A percentile compares a stretch with the other conserved stretches of the same genome.
Evolutionary conservation across 2,113 vertebrate species (phyloP).

Genomic region (Acanthisitta chloris): DNA sequence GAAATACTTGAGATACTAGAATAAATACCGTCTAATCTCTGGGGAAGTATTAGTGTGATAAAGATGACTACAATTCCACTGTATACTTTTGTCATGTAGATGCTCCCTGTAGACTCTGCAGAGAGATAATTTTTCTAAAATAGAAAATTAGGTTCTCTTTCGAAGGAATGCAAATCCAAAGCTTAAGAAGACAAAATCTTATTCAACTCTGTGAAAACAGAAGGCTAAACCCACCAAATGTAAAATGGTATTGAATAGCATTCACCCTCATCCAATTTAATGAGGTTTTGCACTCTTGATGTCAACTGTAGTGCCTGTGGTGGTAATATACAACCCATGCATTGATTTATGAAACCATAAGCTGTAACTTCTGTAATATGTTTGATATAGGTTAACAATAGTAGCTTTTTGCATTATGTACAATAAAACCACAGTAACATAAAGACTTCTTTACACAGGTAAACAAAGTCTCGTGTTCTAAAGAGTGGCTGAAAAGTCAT

Average conservation of each 20-base stretch:
- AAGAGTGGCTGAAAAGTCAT: not conserved
- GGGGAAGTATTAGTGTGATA: conserved; percentile 45
- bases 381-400: not conserved
- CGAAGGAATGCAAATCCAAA: conserved; percentile 35
- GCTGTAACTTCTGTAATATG: not conserved
- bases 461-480: not conserved
- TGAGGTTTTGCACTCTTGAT: conserved; percentile 9
- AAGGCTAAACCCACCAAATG: conserved; percentile 23
- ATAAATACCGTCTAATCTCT: conserved; percentile 54
- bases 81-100: conserved; percentile 49
- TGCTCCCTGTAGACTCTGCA: conserved; percentile 17
- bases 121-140: conserved; percentile 57
- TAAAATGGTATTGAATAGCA: conserved; percentile 49
- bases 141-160: conserved; percentile 39
- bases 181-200: conserved; percentile 53
- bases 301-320: not conserved
- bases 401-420: not conserved
- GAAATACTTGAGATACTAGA: conserved; percentile 43
- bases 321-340: not conserved
- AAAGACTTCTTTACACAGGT: not conserved
- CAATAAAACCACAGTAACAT: not conserved
- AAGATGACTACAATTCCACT: conserved; percentile 33
- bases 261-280: conserved; percentile 23
- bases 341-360: not conserved
- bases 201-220: conserved; percentile 25